phyloP scores from a whole-genome alignment of 2,888 invertebrate genomes.

The Aleiodes leptofemur region DNA sequence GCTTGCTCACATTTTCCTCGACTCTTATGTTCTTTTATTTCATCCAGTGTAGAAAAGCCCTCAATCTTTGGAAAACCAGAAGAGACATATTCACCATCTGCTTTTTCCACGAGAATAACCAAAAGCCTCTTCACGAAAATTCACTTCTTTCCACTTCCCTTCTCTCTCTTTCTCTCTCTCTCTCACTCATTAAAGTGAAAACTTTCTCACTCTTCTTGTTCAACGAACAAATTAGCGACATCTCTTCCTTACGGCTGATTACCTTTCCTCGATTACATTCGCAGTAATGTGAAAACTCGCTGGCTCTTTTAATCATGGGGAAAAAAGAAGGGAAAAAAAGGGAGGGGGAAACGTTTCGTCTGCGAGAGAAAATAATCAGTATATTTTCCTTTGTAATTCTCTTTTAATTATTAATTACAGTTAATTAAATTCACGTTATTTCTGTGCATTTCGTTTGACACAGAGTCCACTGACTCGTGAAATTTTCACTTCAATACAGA shows the following conservation, averaged over 20 bases:
- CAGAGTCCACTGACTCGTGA: too few relatives aligned
- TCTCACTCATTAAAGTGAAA: constrained; percentile 31
- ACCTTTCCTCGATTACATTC: constrained; percentile 52
- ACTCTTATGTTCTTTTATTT: constrained; percentile 13
- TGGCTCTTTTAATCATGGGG: constrained; percentile 15
- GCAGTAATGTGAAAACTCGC: constrained; percentile 56
- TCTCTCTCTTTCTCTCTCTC: constrained; percentile 27
- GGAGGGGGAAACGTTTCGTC: too few relatives aligned
- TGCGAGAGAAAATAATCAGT: too few relatives aligned
- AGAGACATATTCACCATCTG: constrained; percentile 8
- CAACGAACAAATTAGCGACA: constrained; percentile 65
- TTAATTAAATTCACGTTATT: too few relatives aligned
- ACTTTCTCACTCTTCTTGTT: constrained; percentile 29
- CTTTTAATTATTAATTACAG: too few relatives aligned
- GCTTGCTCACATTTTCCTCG: constrained; percentile 7
- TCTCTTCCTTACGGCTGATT: constrained; percentile 63
- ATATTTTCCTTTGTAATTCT: too few relatives aligned
- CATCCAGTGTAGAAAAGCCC: neutral
- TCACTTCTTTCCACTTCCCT: constrained; percentile 9
- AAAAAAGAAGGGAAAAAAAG: neutral
- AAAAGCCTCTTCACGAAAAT: neutral
- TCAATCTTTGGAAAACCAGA: constrained; percentile 28
- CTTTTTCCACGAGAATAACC: constrained; percentile 11
- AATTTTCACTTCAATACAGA: too few relatives aligned
- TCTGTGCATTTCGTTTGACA: too few relatives aligned